Evolutionary conservation across 2,113 vertebrate genomes (phyloP), one percentile per base, ranked within the genome.

Genomic region (Perognathus longimembris): DNA sequence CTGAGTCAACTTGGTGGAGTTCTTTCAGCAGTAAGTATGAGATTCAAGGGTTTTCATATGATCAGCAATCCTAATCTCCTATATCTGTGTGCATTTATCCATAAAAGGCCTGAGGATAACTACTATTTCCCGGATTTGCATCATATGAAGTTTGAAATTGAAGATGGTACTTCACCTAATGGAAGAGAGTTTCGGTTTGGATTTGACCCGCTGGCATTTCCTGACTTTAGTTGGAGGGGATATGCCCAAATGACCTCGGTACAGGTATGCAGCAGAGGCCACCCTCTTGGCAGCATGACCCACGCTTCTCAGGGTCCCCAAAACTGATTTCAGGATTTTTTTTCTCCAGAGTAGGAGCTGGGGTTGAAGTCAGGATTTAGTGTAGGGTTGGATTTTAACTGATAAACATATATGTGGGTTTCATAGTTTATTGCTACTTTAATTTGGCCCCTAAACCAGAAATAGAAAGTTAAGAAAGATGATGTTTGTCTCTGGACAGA

Each of bases 151-250:
- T 98, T 98, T 97, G 99, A 99, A 93, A 96, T 98, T 80, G 99
- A 99, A 97, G 99, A 99, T 1, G 99, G 99, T 88, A 97, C 98
- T 42, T 97, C 98, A 0, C 97, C 98, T 32, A 94, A 96, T 6
- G 98, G 98, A 95, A 98, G 96, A 94, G 95, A 96, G 21, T 97
- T 99, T 42, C 98, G 98, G 0, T 99, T 99, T 94, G 98, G 99
- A 82, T 99, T 98, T 73, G 96, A 98, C 94, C 94, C 98, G n/a
- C 93, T 87, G 93, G 98, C 98, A 92, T 99, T 99, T 96, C 99
- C 98, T 67, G 83, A 86, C 66, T 99, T 99, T 96, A 99, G 99
- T 85, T 99, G 99, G 99, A 98, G 98, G 95, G 99, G 99, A 59
- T 99, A 99, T 36, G 98, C 98, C 24, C 97, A 89, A 63, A 99